A percentile compares a stretch with the other conserved stretches of the same genome.
These are phyloP conservation scores for Lomographa bimaculata DNA, from an alignment of 2,888 invertebrate genomes.

Conservation along the genomic window DNA sequence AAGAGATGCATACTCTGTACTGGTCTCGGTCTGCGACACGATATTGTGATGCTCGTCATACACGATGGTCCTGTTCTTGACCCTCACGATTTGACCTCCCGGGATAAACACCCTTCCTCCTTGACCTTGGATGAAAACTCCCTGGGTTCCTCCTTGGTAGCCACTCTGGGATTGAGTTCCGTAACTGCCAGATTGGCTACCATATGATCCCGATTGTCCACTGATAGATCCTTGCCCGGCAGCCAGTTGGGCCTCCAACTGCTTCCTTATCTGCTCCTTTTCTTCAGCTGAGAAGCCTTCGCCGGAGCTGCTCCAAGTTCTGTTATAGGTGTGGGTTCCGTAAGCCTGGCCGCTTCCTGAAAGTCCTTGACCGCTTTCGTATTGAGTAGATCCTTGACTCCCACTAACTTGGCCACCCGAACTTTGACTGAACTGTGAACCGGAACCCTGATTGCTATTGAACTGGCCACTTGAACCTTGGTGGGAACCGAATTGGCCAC, in stretches of 20 bases:
- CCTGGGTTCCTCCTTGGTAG: constrained; percentile 31
- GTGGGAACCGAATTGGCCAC: constrained; percentile 20
- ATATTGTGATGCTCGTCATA: constrained; percentile 73
- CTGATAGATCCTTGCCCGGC: constrained; percentile 22
- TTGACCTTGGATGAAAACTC: constrained; percentile 37
- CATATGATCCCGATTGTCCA: background rate
- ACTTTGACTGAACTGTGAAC: constrained; percentile 29
- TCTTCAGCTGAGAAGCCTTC: constrained; percentile 57
- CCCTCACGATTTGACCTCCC: constrained; percentile 52
- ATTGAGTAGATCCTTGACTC: constrained; percentile 39
- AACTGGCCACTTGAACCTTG: constrained; percentile 34
- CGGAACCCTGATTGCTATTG: constrained; percentile 27
- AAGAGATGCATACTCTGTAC: constrained; percentile 74
- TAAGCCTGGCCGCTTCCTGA: constrained; percentile 30
- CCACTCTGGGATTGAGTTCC: constrained; percentile 37
- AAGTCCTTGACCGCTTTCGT: constrained; percentile 30
- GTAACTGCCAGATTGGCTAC: constrained; percentile 6
- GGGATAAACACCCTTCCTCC: constrained; percentile 39
- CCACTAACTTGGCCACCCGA: constrained; percentile 28
- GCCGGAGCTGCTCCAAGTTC: constrained; percentile 51
- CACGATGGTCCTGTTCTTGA: constrained; percentile 61
- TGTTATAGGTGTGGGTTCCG: constrained; percentile 48
- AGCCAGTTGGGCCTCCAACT: constrained; percentile 46
- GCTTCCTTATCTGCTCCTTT: constrained; percentile 56
- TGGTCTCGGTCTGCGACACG: constrained; percentile 73